These are phyloP conservation scores for Ceratosolen solmsi DNA, from an alignment of 1,140 invertebrate genomes.

Conservation along the genomic window DNA sequence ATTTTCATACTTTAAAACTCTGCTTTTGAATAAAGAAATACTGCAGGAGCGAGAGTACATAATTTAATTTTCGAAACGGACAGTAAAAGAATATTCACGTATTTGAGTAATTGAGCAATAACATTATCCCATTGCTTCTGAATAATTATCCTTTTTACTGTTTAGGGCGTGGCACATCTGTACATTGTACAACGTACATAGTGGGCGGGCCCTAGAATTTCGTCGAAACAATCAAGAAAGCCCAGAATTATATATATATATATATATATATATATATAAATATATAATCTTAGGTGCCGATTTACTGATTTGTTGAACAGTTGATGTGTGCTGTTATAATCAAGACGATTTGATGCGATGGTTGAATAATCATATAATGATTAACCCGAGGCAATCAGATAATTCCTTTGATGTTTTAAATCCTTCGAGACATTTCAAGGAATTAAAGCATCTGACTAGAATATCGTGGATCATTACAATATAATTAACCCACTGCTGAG, in stretches of 20 bases:
- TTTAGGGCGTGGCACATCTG: neutral
- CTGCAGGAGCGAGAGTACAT: neutral
- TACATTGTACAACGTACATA: neutral
- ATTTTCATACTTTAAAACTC: too few relatives aligned
- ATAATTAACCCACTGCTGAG: neutral
- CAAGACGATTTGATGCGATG: neutral
- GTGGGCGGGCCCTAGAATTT: neutral
- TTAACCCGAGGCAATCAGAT: neutral
- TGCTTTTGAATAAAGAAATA: too few relatives aligned
- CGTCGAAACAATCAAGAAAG: neutral
- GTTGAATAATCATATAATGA: neutral
- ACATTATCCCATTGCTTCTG: neutral
- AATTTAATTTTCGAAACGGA: neutral
- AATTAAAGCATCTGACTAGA: neutral
- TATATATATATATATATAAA: neutral
- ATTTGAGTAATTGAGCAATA: neutral
- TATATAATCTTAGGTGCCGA: too few relatives aligned
- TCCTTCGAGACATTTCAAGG: neutral
- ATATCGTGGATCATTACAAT: neutral
- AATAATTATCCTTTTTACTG: slow-evolving; percentile 2
- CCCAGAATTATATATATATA: neutral
- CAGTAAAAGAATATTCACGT: neutral
- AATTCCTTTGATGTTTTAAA: neutral
- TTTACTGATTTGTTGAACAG: too few relatives aligned
- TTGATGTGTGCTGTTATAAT: too few relatives aligned